Evolutionary conservation across 2,888 invertebrate genomes (phyloP), one percentile per base, ranked within the genome.

Genomic region (Lasioglossum oenotherae): DNA sequence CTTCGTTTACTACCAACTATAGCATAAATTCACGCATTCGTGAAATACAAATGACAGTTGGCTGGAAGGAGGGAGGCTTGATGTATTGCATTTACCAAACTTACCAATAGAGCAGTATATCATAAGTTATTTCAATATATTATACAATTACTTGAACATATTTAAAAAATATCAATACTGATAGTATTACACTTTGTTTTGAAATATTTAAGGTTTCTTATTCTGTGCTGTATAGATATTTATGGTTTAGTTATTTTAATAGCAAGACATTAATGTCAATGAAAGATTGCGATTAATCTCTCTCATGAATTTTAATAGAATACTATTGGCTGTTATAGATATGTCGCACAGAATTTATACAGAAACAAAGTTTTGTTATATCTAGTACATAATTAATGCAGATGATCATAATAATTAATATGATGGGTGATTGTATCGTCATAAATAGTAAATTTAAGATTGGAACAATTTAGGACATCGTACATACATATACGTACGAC

Each of bases 1-100:
- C 85, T 88, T n/a, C 92, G 90, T 86, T 73, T 90, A 10, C 46
- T 93, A 49, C 82, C 89, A 19, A 84, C 73, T 60, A 79, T 87
- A 46, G 79, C 85, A 78, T 92, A 81, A 49, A 46, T 69, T 53
- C 14, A 78, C 46, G 31, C 46, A 31, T 35, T 73, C 74, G 35
- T 75, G 46, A 41, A 88, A 74, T 74, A 12, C 46, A 75, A 80
- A 69, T 49, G 0, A 53, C 2, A 57, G 64, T 57, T 77, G 23
- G 49, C 12, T 44, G 8, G 23, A 23, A 5, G 23, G 49, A 23
- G 16, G 23, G 49, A 23, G 8, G n/a, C 72, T 14, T 44, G 38
- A 60, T 57, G 6, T 46, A 67, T 38, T 75, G 67, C 16, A 46
- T 79, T 85, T 75, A 31, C 57, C 72, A 46, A 67, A 75, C 16